Base-by-base conservation (phyloP, 2,113 vertebrate genomes). In the Strix aluco region DNA sequence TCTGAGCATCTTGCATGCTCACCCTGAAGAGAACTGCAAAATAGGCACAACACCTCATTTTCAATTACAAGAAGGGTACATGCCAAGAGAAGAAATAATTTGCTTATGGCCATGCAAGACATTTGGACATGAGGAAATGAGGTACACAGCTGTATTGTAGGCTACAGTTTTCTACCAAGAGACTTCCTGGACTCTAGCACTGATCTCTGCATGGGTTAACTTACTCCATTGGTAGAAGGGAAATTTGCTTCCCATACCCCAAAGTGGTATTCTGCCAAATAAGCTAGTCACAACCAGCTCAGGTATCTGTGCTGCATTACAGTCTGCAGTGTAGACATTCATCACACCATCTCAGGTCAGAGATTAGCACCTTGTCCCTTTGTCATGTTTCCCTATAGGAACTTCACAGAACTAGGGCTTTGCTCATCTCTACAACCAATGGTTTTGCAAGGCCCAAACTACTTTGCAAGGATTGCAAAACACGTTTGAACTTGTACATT, bases 391-490 rank as follows among this genome's bases (percentile, higher is more conserved):
- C 65, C 30, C 66, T 79, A 66, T 6, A 82, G 78, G 87, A 92
- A 6, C 34, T 62, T 10, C 62, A 14, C n/a, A 26, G 46, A 9
- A 6, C 51, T 15, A n/a, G 8, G 10, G 78, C 62, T 90, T 65
- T 66, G 66, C 81, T 95, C 91, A 51, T 81, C 62, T 77, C 86
- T 42, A 38, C 9, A 1, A 12, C 18, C 0, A 0, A 63, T 32
- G 66, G 78, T 57, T 95, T 94, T 74, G 78, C 88, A 94, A 96
- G 70, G n/a, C 42, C 51, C 58, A 62, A 82, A 69, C 20, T n/a
- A 3, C 58, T 82, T 55, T 21, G 62, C 51, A 70, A 90, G n/a
- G 58, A 86, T 80, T 29, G 9, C 82, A 81, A 95, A 86, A 78
- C n/a, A 9, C 0, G 8, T 59, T 85, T 80, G n/a, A 83, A 77